Evolutionary conservation across 2,797 vertebrate species (phyloP), one percentile per base, ranked within the genome.

Genomic region (Yasuhikotakia modesta): DNA sequence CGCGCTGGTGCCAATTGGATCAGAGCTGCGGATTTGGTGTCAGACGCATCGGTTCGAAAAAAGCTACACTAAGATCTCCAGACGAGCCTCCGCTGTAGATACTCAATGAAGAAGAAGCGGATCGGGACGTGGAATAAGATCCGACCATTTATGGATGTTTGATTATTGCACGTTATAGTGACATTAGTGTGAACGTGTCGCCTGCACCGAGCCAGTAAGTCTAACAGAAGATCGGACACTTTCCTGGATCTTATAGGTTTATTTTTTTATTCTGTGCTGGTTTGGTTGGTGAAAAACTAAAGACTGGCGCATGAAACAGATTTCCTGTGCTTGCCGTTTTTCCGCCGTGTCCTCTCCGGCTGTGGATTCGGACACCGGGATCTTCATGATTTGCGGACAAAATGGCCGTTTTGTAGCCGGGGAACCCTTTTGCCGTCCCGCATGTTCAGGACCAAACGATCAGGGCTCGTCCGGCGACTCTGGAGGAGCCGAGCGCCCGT

Each of bases 391-490:
- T 96, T 95, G 95, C 95, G 96, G 94, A 95, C 94, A 95, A 92
- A 94, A 97, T 97, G 96, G 95, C 94, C 96, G 95, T 93, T 95
- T 93, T 93, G 95, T 97, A 97, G 95, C 96, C 95, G 96, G 94
- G 94, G 90, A 93, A 94, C 92, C 93, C 91, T 95, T 92, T 94
- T 94, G 92, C 93, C 95, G 92, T 96, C 95, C 96, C 96, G 96
- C 94, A 98, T 98, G 96, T 98, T 98, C 93, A 96, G 96, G 96
- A 97, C 96, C 96, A 97, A 97, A 97, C 96, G 96, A 91, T 96
- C 96, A 93, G 94, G 94, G 94, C 96, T 98, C 91, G 95, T 98
- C 92, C 96, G 96, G 93, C 95, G 96, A 95, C 96, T 98, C 89
- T 98, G 96, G 96, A 93, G 96, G 93, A 97, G 95, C 94, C 96